Evolutionary conservation across 2,888 invertebrate species (phyloP).

Genomic region (Drosophila borealis): DNA sequence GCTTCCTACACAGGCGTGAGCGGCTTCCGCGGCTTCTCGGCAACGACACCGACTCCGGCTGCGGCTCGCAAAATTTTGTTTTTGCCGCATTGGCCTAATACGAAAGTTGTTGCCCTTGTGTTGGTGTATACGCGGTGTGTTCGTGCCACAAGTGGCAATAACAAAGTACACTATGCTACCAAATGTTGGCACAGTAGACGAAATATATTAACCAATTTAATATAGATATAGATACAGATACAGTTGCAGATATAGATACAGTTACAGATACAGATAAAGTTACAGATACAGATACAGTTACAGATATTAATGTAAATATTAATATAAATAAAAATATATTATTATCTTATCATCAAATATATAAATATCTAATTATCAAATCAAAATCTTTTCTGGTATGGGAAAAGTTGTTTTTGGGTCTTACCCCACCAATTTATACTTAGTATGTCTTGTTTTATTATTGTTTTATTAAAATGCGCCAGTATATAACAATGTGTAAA

Average conservation of each 20-base stretch:
- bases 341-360: no score
- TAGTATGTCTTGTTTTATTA: no score
- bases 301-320: neutral
- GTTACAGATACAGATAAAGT: no score
- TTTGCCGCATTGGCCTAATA: constrained; percentile 61
- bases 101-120: constrained; percentile 79
- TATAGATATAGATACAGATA: neutral
- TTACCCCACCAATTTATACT: no score
- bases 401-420: no score
- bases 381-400: no score
- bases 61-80: constrained; percentile 34
- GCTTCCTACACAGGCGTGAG: constrained; percentile 61
- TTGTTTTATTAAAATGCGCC: no score
- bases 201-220: neutral
- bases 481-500: no score
- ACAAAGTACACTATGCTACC: constrained; percentile 54
- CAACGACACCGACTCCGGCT: constrained; percentile 18
- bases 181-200: constrained; percentile 1
- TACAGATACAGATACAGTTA: neutral
- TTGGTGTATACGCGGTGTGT: constrained; percentile 60
- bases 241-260: neutral
- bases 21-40: constrained; percentile 53
- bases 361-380: no score
- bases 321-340: no score
- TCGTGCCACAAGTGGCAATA: constrained; percentile 73